phyloP scores from a whole-genome alignment of 2,888 invertebrate species.

The Tiliacea citrago region DNA sequence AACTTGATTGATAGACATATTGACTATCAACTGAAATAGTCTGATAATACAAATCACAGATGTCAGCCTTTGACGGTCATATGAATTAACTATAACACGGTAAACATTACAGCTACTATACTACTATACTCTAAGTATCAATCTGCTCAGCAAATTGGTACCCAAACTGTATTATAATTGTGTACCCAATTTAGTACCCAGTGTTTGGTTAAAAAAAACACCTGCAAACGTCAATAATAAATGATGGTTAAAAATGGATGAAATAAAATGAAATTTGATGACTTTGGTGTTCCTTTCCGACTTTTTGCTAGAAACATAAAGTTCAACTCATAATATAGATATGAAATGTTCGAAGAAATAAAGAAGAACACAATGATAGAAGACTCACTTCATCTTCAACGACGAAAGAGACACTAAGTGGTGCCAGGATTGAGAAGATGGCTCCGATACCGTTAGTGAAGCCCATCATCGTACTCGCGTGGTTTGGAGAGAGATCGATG shows the following conservation, averaged over 20 bases:
- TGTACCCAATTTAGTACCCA: no score
- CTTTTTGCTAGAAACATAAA: neutral
- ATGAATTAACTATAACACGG: no score
- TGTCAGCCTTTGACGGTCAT: no score
- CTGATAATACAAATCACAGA: no score
- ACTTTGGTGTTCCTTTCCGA: neutral
- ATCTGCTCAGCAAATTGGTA: neutral
- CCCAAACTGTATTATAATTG: no score
- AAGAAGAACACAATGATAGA: neutral
- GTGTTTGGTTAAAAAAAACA: no score
- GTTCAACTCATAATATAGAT: neutral
- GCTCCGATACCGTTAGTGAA: conserved; percentile 95
- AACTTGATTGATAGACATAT: neutral
- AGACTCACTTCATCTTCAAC: conserved; percentile 91
- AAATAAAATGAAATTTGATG: no score
- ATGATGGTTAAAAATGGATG: neutral
- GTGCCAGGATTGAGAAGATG: conserved; percentile 95
- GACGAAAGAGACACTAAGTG: conserved; percentile 93
- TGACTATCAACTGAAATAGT: neutral
- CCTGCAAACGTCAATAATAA: no score
- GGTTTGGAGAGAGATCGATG: conserved; percentile 96
- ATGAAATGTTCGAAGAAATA: neutral
- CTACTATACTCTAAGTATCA: no score
- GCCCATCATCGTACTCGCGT: conserved; percentile 96
- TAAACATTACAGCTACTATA: no score